Base-by-base conservation (phyloP, 2,797 vertebrate species). In the Danionella dracula region DNA sequence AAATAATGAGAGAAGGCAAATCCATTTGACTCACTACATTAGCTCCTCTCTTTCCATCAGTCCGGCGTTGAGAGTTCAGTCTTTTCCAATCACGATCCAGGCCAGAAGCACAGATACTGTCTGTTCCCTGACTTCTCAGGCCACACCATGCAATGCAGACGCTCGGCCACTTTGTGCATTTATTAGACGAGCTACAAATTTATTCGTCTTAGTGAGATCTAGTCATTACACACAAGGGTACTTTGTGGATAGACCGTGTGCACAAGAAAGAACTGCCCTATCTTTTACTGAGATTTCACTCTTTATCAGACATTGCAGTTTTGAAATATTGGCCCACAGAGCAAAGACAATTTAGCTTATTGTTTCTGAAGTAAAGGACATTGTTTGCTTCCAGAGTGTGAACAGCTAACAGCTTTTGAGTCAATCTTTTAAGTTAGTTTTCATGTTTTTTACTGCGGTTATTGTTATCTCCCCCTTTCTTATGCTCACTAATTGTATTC, bases 241-340 rank as follows among this genome's bases (percentile, higher is more conserved):
- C 76, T 64, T 69, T 27, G 46, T 76, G 86, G 85, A 86, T 86
- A 81, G 83, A 88, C 86, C 82, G 71, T 66, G 75, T 40, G 74
- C 66, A 77, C 73, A 41, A 73, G 79, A 77, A 79, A 85, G 78
- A 77, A 79, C 71, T 63, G 50, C 40, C 78, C 75, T 78, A 76
- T 77, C 79, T 81, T 81, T 35, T 3, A 80, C 79, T 74, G 82
- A 85, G 84, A 83, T 85, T 80, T 85, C 82, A 83, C 83, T 86
- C 81, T 84, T 89, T 85, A 88, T 81, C 85, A 77, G 78, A 85
- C 87, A 84, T 86, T 83, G 83, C 82, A 74, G 73, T 77, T 72
- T 82, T 81, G 78, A 83, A 54, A 51, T 16, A 45, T 37, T 34
- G 37, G 40, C 40, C 21, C 20, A 20, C 13, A 44, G 51, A 56